Evolutionary conservation across 2,113 vertebrate species (phyloP).

Genomic region (Regulus satrapa): DNA sequence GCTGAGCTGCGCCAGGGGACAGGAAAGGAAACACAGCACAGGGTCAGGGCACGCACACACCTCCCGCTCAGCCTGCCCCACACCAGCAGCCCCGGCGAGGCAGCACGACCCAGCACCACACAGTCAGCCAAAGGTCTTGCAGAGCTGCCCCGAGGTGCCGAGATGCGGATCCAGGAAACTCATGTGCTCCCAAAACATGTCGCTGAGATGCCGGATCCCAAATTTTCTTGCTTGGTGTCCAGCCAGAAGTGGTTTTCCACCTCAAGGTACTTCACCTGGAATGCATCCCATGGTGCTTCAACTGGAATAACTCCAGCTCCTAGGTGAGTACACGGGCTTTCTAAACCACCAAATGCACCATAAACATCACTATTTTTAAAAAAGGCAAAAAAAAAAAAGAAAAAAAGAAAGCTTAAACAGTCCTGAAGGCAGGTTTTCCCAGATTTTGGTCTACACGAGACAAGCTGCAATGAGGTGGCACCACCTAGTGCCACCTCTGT

Average conservation of each 20-base stretch:
- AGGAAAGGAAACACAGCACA: not conserved
- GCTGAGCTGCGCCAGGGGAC: slow-evolving; percentile 66
- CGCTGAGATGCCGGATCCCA: not conserved
- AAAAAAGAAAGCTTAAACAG: not conserved
- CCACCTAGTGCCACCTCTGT: slow-evolving; percentile 10
- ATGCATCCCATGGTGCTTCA: not conserved
- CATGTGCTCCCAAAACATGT: not conserved
- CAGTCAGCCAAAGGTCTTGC: not conserved
- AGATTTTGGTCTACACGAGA: not conserved
- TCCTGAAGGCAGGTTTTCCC: not conserved
- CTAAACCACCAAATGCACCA: not conserved
- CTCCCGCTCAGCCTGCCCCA: not conserved
- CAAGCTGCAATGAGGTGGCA: not conserved
- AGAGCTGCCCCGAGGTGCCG: not conserved
- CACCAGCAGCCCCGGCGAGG: not conserved
- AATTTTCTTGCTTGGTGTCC: too few species aligned
- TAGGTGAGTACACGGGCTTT: rapidly evolving
- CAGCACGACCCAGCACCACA: rapidly evolving
- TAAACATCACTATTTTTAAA: not conserved
- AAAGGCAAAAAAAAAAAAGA: too few species aligned
- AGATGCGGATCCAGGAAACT: not conserved
- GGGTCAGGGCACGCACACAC: not conserved
- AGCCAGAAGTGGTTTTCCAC: not conserved
- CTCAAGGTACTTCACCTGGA: not conserved
- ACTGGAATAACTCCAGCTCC: not conserved